Base-by-base conservation (phyloP, 2,888 invertebrate genomes). In the Nomada ruficornis region DNA sequence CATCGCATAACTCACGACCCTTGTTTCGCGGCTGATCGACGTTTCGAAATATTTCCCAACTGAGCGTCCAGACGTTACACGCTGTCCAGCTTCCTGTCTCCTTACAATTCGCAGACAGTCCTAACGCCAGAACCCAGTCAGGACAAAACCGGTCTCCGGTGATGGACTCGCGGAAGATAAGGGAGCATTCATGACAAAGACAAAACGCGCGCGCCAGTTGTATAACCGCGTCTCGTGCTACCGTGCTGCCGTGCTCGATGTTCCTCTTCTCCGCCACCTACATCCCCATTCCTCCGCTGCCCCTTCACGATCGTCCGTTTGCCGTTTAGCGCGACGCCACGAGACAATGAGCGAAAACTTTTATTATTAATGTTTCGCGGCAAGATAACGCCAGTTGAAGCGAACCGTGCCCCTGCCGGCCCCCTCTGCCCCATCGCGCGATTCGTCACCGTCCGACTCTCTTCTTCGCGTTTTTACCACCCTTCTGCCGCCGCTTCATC, bases 41-140 rank as follows among this genome's bases (percentile, higher is more conserved):
- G 87, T 86, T 83, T 89, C 87, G 89, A 89, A 90, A 90, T 86
- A 88, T 88, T 89, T 86, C 83, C 82, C 83, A 77, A 73, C 88
- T 62, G 82, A 80, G 64, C 90, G 92, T 91, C 92, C 92, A 93
- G 92, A 93, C 92, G 91, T 78, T 92, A 65, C 84, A 82, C 86
- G 88, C 89, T 91, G 88, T 91, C 91, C 91, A 91, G 91, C 91
- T 93, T 93, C 92, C 93, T 93, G 92, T 92, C 90, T 91, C 91
- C 92, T 93, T 91, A 92, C 92, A 92, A 93, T 92, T 91, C 90
- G 88, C 91, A 90, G 91, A 91, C 92, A 92, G 91, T 90, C 88
- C 86, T 83, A 86, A 3, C 86, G 88, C 85, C 84, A 87, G 82
- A 76, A 80, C 85, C 74, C 62, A 59, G 81, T 82, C 83, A 71